These are phyloP conservation scores for Danio rerio DNA, from an alignment of 2,113 vertebrate species.

Conservation along the genomic window DNA sequence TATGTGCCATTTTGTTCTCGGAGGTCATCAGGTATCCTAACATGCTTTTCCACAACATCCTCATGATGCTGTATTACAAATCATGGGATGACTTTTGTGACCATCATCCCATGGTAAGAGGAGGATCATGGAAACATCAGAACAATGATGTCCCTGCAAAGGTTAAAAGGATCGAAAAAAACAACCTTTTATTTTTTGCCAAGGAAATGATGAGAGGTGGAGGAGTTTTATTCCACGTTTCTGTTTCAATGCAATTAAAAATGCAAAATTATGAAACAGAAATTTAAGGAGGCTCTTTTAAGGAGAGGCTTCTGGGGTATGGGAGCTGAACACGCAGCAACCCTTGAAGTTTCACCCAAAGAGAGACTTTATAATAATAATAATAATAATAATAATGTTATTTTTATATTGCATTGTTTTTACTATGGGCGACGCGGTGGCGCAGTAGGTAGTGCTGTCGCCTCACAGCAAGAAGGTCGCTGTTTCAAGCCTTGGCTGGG, in stretches of 20 bases:
- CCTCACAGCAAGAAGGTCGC: too few species aligned
- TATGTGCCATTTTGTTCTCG: slow-evolving; percentile 35
- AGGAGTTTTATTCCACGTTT: background rate
- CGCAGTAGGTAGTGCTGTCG: too few species aligned
- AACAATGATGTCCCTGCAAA: background rate
- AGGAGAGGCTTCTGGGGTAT: background rate
- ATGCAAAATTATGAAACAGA: too few species aligned
- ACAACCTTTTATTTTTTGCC: background rate
- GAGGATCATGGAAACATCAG: slow-evolving; percentile 32
- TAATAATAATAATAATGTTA: too few species aligned
- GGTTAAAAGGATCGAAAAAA: background rate
- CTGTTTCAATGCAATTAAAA: too few species aligned
- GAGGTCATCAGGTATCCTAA: slow-evolving; percentile 32
- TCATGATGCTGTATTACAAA: background rate
- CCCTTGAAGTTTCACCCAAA: background rate
- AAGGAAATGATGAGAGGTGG: background rate
- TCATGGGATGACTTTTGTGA: background rate
- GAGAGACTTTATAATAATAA: too few species aligned
- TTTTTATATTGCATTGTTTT: too few species aligned
- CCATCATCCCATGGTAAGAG: slow-evolving; percentile 35
- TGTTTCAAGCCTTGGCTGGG: too few species aligned
- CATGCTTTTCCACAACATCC: slow-evolving; percentile 46
- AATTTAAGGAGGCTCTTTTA: background rate
- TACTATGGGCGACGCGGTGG: too few species aligned
- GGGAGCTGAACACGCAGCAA: slow-evolving; percentile 15